These are phyloP conservation scores for Laterallus jamaicensis DNA, from an alignment of 2,113 vertebrate genomes.

Conservation along the genomic window DNA sequence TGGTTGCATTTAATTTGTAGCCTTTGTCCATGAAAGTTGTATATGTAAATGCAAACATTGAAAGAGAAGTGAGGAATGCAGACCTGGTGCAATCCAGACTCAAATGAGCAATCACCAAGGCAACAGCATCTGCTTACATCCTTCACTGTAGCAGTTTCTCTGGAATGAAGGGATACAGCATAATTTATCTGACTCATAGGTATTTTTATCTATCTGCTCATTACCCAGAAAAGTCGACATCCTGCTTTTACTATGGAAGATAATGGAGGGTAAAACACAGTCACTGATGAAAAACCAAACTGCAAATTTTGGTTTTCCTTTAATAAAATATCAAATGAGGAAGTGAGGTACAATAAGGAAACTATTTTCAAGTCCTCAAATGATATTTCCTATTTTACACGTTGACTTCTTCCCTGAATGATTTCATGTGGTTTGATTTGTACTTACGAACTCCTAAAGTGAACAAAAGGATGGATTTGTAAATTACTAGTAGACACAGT, in stretches of 20 bases:
- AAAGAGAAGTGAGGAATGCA: background rate
- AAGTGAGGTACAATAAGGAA: background rate
- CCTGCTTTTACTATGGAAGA: background rate
- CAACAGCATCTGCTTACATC: constrained; percentile 20
- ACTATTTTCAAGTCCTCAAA: background rate
- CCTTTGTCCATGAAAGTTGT: background rate
- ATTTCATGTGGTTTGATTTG: background rate
- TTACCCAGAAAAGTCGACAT: background rate
- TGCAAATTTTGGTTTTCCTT: background rate
- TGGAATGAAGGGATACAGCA: background rate
- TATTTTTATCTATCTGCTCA: constrained; percentile 47
- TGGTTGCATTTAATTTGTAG: background rate
- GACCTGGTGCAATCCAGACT: background rate
- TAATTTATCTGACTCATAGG: constrained; percentile 37
- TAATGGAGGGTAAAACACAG: background rate
- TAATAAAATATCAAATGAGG: background rate
- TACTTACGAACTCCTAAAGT: background rate
- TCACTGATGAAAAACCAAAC: background rate
- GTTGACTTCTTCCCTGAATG: background rate
- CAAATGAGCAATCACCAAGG: constrained; percentile 26
- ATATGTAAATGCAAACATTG: background rate
- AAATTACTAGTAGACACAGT: background rate
- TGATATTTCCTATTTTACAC: background rate
- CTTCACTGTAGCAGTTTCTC: background rate
- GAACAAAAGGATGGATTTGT: background rate